phyloP scores from a whole-genome alignment of 2,888 invertebrate genomes.

The Epinotia nisella region DNA sequence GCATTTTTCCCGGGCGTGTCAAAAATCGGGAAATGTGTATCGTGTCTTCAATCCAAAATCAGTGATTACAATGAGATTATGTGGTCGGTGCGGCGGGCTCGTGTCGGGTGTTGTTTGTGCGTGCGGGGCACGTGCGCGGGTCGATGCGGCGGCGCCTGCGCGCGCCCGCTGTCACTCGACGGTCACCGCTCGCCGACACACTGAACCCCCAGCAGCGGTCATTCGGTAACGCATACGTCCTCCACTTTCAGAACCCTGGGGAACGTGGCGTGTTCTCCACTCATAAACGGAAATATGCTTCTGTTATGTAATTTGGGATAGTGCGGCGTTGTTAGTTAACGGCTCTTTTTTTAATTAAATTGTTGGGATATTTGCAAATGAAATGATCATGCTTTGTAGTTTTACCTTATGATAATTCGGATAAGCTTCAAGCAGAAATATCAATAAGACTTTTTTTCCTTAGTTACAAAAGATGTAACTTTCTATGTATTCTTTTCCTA shows the following conservation, averaged over 20 bases:
- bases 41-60: conserved; percentile 20
- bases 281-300: conserved; percentile 29
- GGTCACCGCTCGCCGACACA: conserved; percentile 34
- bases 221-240: conserved; percentile 25
- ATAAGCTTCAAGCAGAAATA: not conserved
- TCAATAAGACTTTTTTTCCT: conserved; percentile 1
- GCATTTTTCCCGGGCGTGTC: not conserved
- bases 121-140: conserved; percentile 71
- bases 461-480: not conserved
- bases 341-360: not conserved
- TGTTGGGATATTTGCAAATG: not conserved
- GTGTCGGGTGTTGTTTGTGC: conserved; percentile 53
- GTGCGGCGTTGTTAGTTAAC: conserved; percentile 10
- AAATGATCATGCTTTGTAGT: not conserved
- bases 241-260: conserved; percentile 1
- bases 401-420: not conserved
- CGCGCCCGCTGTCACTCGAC: conserved; percentile 58
- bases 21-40: conserved; percentile 9
- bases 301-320: conserved; percentile 28
- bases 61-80: conserved; percentile 39
- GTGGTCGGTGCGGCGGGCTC: conserved; percentile 32
- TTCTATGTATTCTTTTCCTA: conserved; percentile 7
- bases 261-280: conserved; percentile 30
- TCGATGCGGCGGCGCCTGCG: conserved; percentile 77
- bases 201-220: conserved; percentile 23